phyloP scores from a whole-genome alignment of 2,888 invertebrate genomes.

The Acrobasis repandana region DNA sequence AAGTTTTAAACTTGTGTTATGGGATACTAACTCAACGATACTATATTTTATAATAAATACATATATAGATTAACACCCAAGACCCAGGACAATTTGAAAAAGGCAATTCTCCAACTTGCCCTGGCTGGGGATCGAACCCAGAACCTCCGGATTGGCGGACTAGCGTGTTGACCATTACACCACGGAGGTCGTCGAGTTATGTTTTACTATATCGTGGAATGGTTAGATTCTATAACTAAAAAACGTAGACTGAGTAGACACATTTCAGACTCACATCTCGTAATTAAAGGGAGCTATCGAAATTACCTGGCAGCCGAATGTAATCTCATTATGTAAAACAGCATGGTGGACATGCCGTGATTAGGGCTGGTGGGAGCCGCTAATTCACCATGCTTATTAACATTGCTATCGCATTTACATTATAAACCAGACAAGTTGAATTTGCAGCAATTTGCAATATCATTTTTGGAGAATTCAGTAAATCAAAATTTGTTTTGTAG shows the following conservation, averaged over 20 bases:
- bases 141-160: background rate
- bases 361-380: slow-evolving; percentile 43
- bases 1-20: too few relatives aligned
- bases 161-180: too few relatives aligned
- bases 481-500: too few relatives aligned
- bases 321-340: slow-evolving; percentile 55
- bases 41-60: too few relatives aligned
- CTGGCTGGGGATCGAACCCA: too few relatives aligned
- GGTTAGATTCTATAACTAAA: too few relatives aligned
- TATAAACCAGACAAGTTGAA: slow-evolving; percentile 30
- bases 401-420: slow-evolving; percentile 36
- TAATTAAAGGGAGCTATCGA: slow-evolving; percentile 22
- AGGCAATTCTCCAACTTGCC: too few relatives aligned
- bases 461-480: slow-evolving; percentile 23
- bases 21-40: too few relatives aligned
- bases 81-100: too few relatives aligned
- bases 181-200: too few relatives aligned
- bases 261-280: background rate
- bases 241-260: background rate
- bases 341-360: slow-evolving; percentile 34
- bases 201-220: too few relatives aligned
- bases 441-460: slow-evolving; percentile 26
- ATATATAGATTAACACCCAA: too few relatives aligned
- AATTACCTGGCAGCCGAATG: slow-evolving; percentile 40
- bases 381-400: slow-evolving; percentile 41